Evolutionary conservation across 2,888 invertebrate species (phyloP).

Genomic region (Ectemnius cavifrons): DNA sequence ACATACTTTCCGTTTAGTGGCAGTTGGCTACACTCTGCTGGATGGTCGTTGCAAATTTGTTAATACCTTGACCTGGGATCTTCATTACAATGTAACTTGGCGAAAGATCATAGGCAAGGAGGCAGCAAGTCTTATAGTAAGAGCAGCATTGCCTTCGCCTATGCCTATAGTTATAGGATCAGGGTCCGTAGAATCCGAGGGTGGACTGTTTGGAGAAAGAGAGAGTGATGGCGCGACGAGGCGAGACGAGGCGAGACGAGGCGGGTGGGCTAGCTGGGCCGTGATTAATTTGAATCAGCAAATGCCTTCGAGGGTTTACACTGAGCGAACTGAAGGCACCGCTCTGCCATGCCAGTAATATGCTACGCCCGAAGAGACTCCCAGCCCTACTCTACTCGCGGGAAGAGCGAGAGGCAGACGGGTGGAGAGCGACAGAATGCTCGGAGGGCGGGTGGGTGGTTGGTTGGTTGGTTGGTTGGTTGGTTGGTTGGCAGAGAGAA

Average conservation of each 20-base stretch:
- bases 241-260: slow-evolving; percentile 25
- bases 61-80: too few species aligned
- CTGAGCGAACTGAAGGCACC: slow-evolving; percentile 69
- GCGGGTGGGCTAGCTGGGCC: slow-evolving; percentile 64
- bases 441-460: not conserved
- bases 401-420: not conserved
- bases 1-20: too few species aligned
- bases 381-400: not conserved
- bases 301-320: slow-evolving; percentile 75
- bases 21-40: too few species aligned
- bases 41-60: too few species aligned
- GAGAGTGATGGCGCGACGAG: slow-evolving; percentile 13
- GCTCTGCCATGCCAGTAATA: slow-evolving; percentile 61
- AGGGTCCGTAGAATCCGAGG: too few species aligned
- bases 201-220: slow-evolving; percentile 12
- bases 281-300: slow-evolving; percentile 78
- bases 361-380: slow-evolving; percentile 61
- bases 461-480: too few species aligned
- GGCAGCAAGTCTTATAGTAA: not conserved
- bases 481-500: slow-evolving; percentile 28
- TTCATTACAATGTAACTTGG: too few species aligned
- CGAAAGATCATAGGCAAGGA: too few species aligned
- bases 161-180: too few species aligned
- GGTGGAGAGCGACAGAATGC: slow-evolving; percentile 21
- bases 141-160: too few species aligned